Evolutionary conservation across 64 coral and sea anemone species (phyloP), one percentile per base, ranked within the genome.

Genomic region (Actinia equina): DNA sequence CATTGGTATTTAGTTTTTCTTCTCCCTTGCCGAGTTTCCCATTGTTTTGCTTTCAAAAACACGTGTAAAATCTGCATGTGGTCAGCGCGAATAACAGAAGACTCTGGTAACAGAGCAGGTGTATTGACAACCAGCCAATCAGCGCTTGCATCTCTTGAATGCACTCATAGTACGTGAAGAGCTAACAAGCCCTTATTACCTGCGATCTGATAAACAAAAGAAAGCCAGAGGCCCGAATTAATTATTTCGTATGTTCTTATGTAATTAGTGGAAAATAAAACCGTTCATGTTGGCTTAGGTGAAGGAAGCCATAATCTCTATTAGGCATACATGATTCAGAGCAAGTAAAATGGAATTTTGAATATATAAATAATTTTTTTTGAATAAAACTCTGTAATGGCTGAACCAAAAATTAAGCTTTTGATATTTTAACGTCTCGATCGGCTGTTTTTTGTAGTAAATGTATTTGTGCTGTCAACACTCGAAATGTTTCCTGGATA

Each of bases 21-120:
- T 44, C 16, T 79, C 11, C 44, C 76, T 79, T 79, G 30, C 44
- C 16, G 76, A 41, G 44, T 17, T 79, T 9, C 8, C 76, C 44
- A 41, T 43, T 79, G 76, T 79, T 79, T 45, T 79, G 7, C 11
- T 26, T 5, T 79, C 27, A 37, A 79, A 79, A 79, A 79, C 76
- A 79, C 76, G 76, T 79, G 76, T 79, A 79, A 79, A 46, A 44
- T 46, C 76, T 79, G 76, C 76, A 79, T 79, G 76, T 79, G 76
- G 76, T 26, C 76, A 43, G 11, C 3, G 27, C 6, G 30, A 79
- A 26, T 79, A 79, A 79, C 27, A 78, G 16, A 79, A 16, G 37
- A 5, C 44, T 14, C 22, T 43, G 6, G 76, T 79, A 43, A 43
- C 4, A 6, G 41, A 46, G 44, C 76, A 79, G 76, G 76, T 79